A percentile compares a stretch with the other conserved stretches of the same genome.
Conservation (phyloP, 2,113 vertebrate species). For the Seriola quinqueradiata region DNA sequence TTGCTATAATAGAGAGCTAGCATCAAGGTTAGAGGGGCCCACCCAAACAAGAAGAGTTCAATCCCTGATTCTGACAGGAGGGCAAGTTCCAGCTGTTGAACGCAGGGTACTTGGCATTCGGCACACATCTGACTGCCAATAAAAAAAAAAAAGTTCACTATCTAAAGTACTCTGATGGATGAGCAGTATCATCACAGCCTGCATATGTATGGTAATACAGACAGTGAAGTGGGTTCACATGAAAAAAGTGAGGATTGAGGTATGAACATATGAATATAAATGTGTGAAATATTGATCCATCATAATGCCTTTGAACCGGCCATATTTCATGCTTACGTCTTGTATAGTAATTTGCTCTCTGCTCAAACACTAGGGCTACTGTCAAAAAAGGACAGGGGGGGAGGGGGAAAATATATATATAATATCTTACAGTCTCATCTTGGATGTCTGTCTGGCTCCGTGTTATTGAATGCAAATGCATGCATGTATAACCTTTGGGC, state of each 20-base stretch:
- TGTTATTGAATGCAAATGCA: conserved; percentile 85
- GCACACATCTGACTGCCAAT: conserved; percentile 43
- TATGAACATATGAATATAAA: conserved; percentile 80
- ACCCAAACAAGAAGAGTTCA: conserved; percentile 51
- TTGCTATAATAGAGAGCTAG: conserved; percentile 40
- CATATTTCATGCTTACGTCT: conserved; percentile 66
- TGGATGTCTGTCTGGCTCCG: conserved; percentile 56
- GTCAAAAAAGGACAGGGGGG: conserved; percentile 60
- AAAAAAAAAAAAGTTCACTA: conserved; percentile 47
- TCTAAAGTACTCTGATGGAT: conserved; percentile 59
- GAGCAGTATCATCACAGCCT: conserved; percentile 41
- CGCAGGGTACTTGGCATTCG: conserved; percentile 51
- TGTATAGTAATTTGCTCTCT: conserved; percentile 70
- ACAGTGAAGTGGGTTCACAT: conserved; percentile 50
- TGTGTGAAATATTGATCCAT: conserved; percentile 81
- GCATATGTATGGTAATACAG: conserved; percentile 64
- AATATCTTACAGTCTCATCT: conserved; percentile 52
- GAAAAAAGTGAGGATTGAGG: conserved; percentile 51
- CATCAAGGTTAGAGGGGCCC: conserved; percentile 45
- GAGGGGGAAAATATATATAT: conserved; percentile 32
- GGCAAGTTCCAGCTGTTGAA: conserved; percentile 50
- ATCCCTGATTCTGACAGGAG: conserved; percentile 48
- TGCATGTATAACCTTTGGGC: conserved; percentile 86
- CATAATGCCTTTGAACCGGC: conserved; percentile 65
- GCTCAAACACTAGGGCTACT: conserved; percentile 62